These are phyloP conservation scores for Acyrthosiphon pisum DNA, from an alignment of 1,140 invertebrate genomes.

Conservation along the genomic window DNA sequence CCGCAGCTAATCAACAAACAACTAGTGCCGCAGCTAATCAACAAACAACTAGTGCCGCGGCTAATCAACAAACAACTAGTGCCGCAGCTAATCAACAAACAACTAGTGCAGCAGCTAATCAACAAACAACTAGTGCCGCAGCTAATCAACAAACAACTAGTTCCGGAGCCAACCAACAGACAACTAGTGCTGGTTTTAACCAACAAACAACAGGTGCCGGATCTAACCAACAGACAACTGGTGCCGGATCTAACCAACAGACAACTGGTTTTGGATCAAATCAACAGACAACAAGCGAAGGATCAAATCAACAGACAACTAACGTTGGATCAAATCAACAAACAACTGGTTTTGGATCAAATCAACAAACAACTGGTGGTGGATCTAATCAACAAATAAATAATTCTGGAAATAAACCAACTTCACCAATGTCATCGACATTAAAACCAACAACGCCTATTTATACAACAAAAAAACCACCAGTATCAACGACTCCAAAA, in stretches of 20 bases:
- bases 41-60: conserved; percentile 17
- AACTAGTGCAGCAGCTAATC: background rate
- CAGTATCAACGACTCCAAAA: background rate
- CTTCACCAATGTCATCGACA: conserved; percentile 48
- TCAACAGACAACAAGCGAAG: conserved; percentile 5
- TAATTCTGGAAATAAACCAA: conserved; percentile 26
- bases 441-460: conserved; percentile 45
- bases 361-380: conserved; percentile 37
- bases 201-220: background rate
- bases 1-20: conserved; percentile 58
- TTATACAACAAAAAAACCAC: conserved; percentile 33
- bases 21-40: conserved; percentile 56
- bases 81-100: background rate
- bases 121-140: background rate
- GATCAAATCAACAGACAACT: conserved; percentile 36
- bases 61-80: conserved; percentile 12
- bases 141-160: too few relatives aligned
- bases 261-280: conserved; percentile 6
- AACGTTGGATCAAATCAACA: conserved; percentile 44
- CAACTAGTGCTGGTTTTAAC: background rate
- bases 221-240: background rate
- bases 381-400: conserved; percentile 33
- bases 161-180: too few relatives aligned
- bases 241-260: background rate
- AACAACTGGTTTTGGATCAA: conserved; percentile 58